Evolutionary conservation across 2,113 vertebrate species (phyloP).

Genomic region (Microcebus tavaratra): DNA sequence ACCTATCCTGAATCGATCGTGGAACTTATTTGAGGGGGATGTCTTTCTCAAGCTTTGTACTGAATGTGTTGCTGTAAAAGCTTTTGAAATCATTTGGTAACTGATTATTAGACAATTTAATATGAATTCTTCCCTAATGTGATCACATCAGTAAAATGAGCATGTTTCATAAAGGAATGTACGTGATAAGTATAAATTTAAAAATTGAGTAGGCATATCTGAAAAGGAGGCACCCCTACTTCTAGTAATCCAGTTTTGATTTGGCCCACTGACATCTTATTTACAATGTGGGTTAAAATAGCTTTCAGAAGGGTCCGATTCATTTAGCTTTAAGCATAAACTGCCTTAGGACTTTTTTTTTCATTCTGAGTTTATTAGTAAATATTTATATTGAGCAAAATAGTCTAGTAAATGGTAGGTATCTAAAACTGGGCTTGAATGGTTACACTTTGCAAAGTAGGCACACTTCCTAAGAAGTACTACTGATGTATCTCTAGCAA

Average conservation of each 20-base stretch:
- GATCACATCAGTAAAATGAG: neutral
- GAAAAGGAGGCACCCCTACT: neutral
- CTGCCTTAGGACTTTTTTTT: neutral
- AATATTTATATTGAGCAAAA: neutral
- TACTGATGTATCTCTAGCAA: neutral
- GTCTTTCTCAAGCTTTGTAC: neutral
- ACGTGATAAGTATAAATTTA: neutral
- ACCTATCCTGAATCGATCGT: neutral
- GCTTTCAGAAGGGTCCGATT: neutral
- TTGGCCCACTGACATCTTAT: neutral
- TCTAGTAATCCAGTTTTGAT: neutral
- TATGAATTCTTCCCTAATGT: constrained; percentile 11
- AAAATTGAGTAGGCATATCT: neutral
- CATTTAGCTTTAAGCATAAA: constrained; percentile 13
- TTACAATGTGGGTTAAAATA: neutral
- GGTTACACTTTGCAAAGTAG: neutral
- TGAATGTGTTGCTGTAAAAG: neutral
- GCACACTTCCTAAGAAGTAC: neutral
- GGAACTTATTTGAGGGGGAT: neutral
- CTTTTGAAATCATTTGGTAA: constrained; percentile 23
- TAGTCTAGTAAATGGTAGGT: neutral
- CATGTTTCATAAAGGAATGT: neutral
- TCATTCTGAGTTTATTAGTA: neutral
- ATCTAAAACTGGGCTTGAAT: constrained; percentile 1
- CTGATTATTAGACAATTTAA: neutral